Evolutionary conservation across 2,113 vertebrate species (phyloP), one percentile per base, ranked within the genome.

Genomic region (Oxygymnocypris stewartii): DNA sequence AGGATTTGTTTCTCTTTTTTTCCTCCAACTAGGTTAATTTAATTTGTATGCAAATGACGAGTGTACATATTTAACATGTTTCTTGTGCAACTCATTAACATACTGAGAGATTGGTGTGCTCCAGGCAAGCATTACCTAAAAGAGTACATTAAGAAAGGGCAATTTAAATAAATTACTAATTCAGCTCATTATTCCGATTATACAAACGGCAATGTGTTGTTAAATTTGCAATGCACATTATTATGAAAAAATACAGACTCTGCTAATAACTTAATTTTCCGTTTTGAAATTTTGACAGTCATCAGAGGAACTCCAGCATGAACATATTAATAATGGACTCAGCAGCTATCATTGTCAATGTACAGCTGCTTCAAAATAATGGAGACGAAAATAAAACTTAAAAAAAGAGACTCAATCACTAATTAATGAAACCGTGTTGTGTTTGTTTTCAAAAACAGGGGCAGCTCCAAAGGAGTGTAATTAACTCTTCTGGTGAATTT

Each of bases 1-100:
- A 93, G 92, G 89, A 91, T 92, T 93, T 93, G 91, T 93, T 94
- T 92, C 91, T 87, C 84, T 86, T 88, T 79, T 86, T 73, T 79
- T 54, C 57, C 23, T 6, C 37, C 71, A 82, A 82, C 82, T 84
- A 74, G 89, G 91, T 94, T 94, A 95, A 95, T 95, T 95, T 93
- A 95, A 95, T 95, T 94, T 94, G 93, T 94, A 95, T 94, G 94
- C 90, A 93, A 95, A 95, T 95, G 92, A 94, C 90, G 85, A 88
- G 91, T 90, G 92, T 90, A 93, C 94, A 93, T 93, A 93, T 93
- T 91, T 94, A 94, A 94, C 90, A 92, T 94, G 94, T 93, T 93
- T 91, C 90, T 91, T 91, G 92, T 94, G 92, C 87, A 92, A 94
- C 87, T 94, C 94, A 95, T 95, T 95, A 95, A 92, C 94, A 94